These are phyloP conservation scores for Odobenus rosmarus DNA, from an alignment of 2,113 vertebrate genomes.

Conservation along the genomic window DNA sequence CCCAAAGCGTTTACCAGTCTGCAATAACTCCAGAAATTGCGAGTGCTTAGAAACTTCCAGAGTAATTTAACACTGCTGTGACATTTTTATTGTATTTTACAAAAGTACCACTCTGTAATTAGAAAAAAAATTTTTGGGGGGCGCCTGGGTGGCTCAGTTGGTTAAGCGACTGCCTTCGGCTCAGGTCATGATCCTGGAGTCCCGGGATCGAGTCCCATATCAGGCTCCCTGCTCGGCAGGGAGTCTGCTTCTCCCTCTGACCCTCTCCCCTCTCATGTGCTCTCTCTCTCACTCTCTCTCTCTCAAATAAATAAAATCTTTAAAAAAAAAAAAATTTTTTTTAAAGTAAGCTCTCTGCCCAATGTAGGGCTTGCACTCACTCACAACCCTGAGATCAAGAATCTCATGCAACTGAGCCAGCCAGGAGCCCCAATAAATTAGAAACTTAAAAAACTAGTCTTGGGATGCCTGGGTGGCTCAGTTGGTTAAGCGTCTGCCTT, in stretches of 20 bases:
- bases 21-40: not conserved
- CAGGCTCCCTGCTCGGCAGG: too few species aligned
- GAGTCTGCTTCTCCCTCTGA: too few species aligned
- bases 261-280: too few species aligned
- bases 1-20: not conserved
- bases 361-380: not conserved
- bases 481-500: too few species aligned
- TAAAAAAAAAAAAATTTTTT: not conserved
- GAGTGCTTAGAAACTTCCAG: conserved; percentile 32
- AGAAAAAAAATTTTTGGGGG: not conserved
- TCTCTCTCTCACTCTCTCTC: too few species aligned
- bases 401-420: not conserved
- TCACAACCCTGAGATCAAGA: not conserved
- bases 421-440: not conserved
- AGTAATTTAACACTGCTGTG: not conserved
- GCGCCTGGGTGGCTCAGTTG: too few species aligned
- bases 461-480: too few species aligned
- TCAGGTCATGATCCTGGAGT: too few species aligned
- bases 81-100: conserved; percentile 15
- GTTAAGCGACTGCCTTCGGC: too few species aligned
- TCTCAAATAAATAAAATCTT: too few species aligned
- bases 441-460: too few species aligned
- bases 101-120: not conserved
- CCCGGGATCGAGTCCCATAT: too few species aligned
- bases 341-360: not conserved